Evolutionary conservation across 92 coral and sea anemone species (phyloP), one percentile per base, ranked within the genome.

Genomic region (Chrysogorgia sp.): DNA sequence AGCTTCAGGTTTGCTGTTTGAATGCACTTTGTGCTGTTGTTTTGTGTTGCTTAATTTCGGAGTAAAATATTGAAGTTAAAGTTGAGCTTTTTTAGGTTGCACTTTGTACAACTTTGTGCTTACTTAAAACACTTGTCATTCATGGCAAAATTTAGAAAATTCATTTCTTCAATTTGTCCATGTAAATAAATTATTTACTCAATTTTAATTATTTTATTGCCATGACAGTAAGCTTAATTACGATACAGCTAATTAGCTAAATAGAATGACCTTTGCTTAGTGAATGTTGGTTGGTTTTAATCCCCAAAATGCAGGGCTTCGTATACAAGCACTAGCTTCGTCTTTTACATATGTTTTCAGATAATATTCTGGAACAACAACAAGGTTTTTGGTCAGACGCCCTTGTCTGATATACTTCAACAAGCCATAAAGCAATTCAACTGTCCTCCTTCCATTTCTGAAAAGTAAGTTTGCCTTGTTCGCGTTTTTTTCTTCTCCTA

Each of bases 401-500:
- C 92, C 13, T 86, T 85, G n/a, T 62, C 89, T 0, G 98, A 94
- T 25, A 81, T 92, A 30, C 85, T 91, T 34, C 89, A 93, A 61
- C 97, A 94, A 81, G 96, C 98, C 1, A 94, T 94, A 34, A 91
- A 88, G 71, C 92, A 89, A 13, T 94, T 94, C 71, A 94, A 94
- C 90, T 91, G 98, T 64, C 98, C 98, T 22, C 98, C 98, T 1
- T 94, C 98, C 15, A 94, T 94, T 78, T 90, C 98, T 64, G 98
- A 94, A 58, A 94, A 94, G 98, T 94, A 75, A 89, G 98, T 72
- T 45, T 17, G n/a, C 77, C 15, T 41, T 63, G 32, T 62, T 30
- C 9, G 35, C 32, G 7, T 20, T 17, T 30, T 24, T 58, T 28
- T 34, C 15, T 22, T 2, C n/a, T 56, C 20, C 2, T 28, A 21